Conservation (phyloP, 2,888 invertebrate genomes). For the Stenurella melanura region DNA sequence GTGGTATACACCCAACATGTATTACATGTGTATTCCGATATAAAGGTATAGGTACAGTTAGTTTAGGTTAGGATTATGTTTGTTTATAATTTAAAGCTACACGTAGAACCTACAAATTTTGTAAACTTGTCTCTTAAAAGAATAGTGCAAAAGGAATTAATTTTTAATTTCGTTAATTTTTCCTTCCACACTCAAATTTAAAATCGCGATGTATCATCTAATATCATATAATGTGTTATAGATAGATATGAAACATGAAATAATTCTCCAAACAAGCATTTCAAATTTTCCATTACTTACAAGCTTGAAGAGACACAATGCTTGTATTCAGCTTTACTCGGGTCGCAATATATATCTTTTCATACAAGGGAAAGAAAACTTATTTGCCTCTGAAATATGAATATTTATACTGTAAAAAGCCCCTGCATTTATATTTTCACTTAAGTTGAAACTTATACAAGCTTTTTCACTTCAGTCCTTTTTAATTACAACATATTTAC, state of each 20-base stretch:
- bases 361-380: slow-evolving; percentile 54
- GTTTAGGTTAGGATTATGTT: no score
- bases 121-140: no score
- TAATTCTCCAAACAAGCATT: neutral
- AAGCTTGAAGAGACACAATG: slow-evolving; percentile 19
- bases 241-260: neutral
- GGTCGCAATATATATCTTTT: slow-evolving; percentile 33
- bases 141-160: no score
- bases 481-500: slow-evolving; percentile 66
- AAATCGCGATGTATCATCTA: no score
- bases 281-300: slow-evolving; percentile 1
- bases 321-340: neutral
- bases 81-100: no score
- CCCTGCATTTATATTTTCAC: slow-evolving; percentile 69
- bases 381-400: slow-evolving; percentile 64
- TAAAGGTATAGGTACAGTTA: no score
- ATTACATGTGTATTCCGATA: no score
- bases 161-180: no score
- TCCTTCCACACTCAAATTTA: no score
- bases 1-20: no score
- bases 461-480: slow-evolving; percentile 70
- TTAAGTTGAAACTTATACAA: slow-evolving; percentile 69
- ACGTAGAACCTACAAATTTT: no score
- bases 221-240: no score
- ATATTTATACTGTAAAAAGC: slow-evolving; percentile 66